These are phyloP conservation scores for Chromoteleia sp. DNA, from an alignment of 2,888 invertebrate genomes.

Conservation along the genomic window DNA sequence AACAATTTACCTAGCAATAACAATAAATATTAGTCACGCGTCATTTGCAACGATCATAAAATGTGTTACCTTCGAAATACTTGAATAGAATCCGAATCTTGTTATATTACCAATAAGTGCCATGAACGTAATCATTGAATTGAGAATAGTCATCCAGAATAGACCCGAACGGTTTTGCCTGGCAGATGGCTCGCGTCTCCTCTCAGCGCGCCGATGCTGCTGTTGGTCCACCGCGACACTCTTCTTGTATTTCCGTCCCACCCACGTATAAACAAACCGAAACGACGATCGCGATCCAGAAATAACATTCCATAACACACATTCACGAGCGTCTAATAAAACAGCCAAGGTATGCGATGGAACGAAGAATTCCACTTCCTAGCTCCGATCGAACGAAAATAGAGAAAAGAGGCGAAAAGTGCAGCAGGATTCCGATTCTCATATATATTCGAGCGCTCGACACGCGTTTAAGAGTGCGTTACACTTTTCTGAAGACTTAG, in stretches of 20 bases:
- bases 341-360: slow-evolving; percentile 21
- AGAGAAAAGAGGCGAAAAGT: slow-evolving; percentile 10
- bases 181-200: slow-evolving; percentile 82
- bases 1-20: too few relatives aligned
- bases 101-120: slow-evolving; percentile 77
- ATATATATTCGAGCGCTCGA: slow-evolving; percentile 8
- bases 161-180: slow-evolving; percentile 67
- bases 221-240: slow-evolving; percentile 79
- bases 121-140: slow-evolving; percentile 74
- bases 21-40: too few relatives aligned
- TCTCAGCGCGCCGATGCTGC: slow-evolving; percentile 62
- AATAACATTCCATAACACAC: slow-evolving; percentile 77
- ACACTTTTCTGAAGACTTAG: slow-evolving; percentile 13
- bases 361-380: slow-evolving; percentile 19
- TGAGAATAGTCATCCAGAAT: slow-evolving; percentile 77
- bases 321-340: slow-evolving; percentile 40
- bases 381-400: neutral
- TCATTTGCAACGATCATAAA: too few relatives aligned
- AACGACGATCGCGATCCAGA: slow-evolving; percentile 82
- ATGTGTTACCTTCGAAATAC: slow-evolving; percentile 66
- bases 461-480: slow-evolving; percentile 39
- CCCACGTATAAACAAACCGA: slow-evolving; percentile 82
- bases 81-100: slow-evolving; percentile 73
- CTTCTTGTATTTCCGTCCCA: slow-evolving; percentile 82
- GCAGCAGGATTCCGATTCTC: slow-evolving; percentile 7